Base-by-base conservation (phyloP, 2,797 vertebrate genomes). In the Chloroceryle amazona region DNA sequence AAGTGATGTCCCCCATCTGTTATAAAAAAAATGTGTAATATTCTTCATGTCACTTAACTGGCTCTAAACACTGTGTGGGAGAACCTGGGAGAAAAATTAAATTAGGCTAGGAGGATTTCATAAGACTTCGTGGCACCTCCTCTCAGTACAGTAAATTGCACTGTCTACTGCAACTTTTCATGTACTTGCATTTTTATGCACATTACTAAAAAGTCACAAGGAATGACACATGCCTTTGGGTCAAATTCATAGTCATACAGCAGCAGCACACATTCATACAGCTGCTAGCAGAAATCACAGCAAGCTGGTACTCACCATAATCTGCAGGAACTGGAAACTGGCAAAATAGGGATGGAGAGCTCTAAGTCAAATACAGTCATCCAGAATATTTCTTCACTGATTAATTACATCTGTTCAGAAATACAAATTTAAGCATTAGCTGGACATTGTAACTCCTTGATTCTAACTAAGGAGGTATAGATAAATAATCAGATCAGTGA, bases 71-170 rank as follows among this genome's bases (percentile, higher is more conserved):
- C 25, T 91, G 81, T 92, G 95, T 93, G 74, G 86, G 90, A 91
- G 89, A 96, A 80, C 57, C 82, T 20, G 68, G 63, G 54, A 91
- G 65, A 93, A 94, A 80, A 72, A 95, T 85, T 92, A 89, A 95
- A 86, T 47, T 86, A 80, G 57, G 49, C 31, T 89, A 60, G 75
- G 81, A 94, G 86, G 81, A 93, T 81, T 94, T 96, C 3, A 63
- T 85, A 94, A 94, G 52, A 91, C 42, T 80, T 63, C 73, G 46
- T 78, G 72, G 71, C 67, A 82, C 46, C 37, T 92, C 68, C 60
- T 82, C 44, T 89, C 60, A 84, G 57, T 33, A 44, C 42, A 66
- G 49, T 63, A 90, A 85, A 91, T 41, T 63, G 41, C 33, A 57
- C 44, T 80, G 35, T 44, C 81, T 85, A 52, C 44, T 81, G 16